Base-by-base conservation (phyloP, 2,888 invertebrate species). In the Drosophila merina region DNA sequence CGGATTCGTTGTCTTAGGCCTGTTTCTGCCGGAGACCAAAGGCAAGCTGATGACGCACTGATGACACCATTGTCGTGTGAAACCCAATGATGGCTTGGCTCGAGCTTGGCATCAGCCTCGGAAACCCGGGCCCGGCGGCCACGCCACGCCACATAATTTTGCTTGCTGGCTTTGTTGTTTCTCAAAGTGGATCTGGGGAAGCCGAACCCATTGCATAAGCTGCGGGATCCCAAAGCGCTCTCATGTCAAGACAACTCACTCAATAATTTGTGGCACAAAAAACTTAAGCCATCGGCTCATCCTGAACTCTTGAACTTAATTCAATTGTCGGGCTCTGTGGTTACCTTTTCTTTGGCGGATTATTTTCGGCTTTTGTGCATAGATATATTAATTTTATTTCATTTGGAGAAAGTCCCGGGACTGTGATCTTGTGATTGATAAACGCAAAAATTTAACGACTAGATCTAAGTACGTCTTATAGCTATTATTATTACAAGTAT, bases 1-100 rank as follows among this genome's bases (percentile, higher is more conserved):
- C 5, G 90, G 90, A 36, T 81, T 87, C 14, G 51, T 86, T 33
- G 88, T 89, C 55, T 52, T 90, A 50, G 67, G 86, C 1, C 47
- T 88, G n/a, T 87, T 72, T 71, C 62, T 91, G 47, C 80, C 86
- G 4, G 91, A 91, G 73, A 91, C 91, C 33, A 91, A 90, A 72
- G 89, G 90, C 44, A 89, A 86, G 67, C 77, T 78, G 49, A 59
- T 91, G 64, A 79, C 84, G 63, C 63, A 88, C 59, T 84, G 76
- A 86, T 25, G 57, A 52, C 28, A 25, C 49, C 56, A 40, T 54
- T 50, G 57, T 58, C 73, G 73, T 78, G 78, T 82, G 76, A 82
- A 74, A 60, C 38, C 51, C 58, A 52, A 57, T 52, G 51, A 62
- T 69, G 74, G 56, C 57, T 72, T 66, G 68, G 52, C 59, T 20